Evolutionary conservation across 2,888 invertebrate species (phyloP), one percentile per base, ranked within the genome.

Genomic region (Ichneumoninae sp.): DNA sequence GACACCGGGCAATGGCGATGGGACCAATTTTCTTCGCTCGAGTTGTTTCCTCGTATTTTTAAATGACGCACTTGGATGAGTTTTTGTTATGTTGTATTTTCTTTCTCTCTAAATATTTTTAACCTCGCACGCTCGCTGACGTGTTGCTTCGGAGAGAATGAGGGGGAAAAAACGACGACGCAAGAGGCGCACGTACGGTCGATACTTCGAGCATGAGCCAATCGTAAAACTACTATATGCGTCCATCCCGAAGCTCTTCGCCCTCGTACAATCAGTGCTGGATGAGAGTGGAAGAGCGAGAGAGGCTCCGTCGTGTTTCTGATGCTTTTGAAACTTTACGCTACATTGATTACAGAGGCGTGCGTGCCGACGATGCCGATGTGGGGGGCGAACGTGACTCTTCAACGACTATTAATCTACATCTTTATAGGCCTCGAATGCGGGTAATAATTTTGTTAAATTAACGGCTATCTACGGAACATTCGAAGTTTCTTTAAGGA

Each of bases 291-390:
- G 62, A 47, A 22, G 68, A 19, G n/a, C 8, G 26, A 10, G 69
- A 22, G 68, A 66, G 71, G 44, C 66, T 68, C 13, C 54, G 36
- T 66, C 71, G 47, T 52, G 78, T 66, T 72, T 80, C 66, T 33
- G 36, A 54, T 36, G 79, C 71, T 68, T 79, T 85, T 76, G 75
- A 76, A 82, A 82, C 72, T 85, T 86, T 83, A 86, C 79, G 82
- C 84, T 83, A 81, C 83, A 81, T 80, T 86, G 86, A 86, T 86
- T 86, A 85, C 65, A 86, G 82, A 83, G 81, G 79, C 77, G 10
- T 16, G 68, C 47, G 40, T 71, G 68, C 82, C 86, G 86, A 82
- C 80, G 44, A 47, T 54, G 40, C 62, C 70, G 22, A 16, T 60
- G 10, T 8, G 57, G 33, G 65, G 69, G 80, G 36, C 26, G 33